A percentile compares a stretch with the other conserved stretches of the same genome.
These are phyloP conservation scores for Ceyx margarethae DNA, from an alignment of 2,113 vertebrate genomes.

Conservation along the genomic window DNA sequence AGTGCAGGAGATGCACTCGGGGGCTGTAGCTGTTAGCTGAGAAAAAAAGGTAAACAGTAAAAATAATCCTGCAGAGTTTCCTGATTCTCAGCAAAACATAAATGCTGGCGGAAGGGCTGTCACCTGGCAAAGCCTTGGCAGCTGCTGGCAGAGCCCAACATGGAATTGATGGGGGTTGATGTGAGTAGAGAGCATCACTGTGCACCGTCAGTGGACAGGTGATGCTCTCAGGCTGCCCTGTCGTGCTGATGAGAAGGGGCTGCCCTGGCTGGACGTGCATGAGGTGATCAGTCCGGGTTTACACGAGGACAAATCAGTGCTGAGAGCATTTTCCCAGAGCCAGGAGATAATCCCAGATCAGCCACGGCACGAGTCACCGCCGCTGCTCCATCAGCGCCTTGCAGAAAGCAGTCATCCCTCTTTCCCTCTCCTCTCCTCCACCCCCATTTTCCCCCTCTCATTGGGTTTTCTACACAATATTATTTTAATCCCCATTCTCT, in stretches of 20 bases:
- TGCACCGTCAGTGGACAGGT: rapidly evolving
- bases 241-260: not conserved
- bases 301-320: slow-evolving; percentile 4
- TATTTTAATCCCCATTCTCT: not conserved
- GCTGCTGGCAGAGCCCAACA: not conserved
- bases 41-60: not conserved
- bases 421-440: not conserved
- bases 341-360: slow-evolving; percentile 20
- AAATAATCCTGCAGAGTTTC: not conserved
- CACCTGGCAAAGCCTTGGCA: not conserved
- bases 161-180: rapidly evolving
- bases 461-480: slow-evolving; percentile 14
- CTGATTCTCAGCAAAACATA: not conserved
- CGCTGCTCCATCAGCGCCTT: not conserved
- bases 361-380: rapidly evolving
- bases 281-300: not conserved
- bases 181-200: rapidly evolving
- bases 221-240: not conserved
- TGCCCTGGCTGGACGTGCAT: not conserved
- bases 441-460: not conserved
- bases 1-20: not conserved
- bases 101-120: not conserved
- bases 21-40: not conserved
- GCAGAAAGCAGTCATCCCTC: not conserved
- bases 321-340: not conserved